phyloP scores from a whole-genome alignment of 2,797 vertebrate genomes.

The Sebastolobus altivelis region DNA sequence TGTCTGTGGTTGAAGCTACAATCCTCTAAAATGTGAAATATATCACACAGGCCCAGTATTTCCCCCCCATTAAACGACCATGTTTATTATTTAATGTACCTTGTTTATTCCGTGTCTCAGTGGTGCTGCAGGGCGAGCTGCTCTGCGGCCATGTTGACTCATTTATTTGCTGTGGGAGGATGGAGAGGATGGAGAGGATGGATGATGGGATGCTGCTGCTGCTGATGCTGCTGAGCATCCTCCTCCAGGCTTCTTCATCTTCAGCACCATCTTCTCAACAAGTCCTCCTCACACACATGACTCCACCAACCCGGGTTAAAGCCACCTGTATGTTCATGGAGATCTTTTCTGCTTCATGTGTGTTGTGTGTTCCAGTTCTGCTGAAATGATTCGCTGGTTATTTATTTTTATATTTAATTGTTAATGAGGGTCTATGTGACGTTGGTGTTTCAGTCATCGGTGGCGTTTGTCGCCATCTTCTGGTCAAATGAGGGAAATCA shows the following conservation, averaged over 20 bases:
- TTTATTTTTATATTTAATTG: conserved; percentile 8
- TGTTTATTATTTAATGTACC: conserved; percentile 13
- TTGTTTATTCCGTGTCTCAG: conserved; percentile 23
- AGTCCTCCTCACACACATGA: conserved; percentile 31
- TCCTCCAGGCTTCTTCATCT: conserved; percentile 43
- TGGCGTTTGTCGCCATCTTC: conserved; percentile 43
- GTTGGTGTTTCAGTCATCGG: background rate
- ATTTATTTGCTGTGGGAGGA: conserved; percentile 38
- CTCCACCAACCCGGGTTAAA: background rate
- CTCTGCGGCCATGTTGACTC: conserved; percentile 78
- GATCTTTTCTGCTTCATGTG: background rate
- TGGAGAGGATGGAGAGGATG: conserved; percentile 5
- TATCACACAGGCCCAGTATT: background rate
- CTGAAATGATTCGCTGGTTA: background rate
- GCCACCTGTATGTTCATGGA: background rate
- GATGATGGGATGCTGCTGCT: background rate
- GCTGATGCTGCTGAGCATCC: conserved; percentile 41
- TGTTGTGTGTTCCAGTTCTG: background rate
- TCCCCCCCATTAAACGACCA: background rate
- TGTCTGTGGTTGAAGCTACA: background rate
- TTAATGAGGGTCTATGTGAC: background rate
- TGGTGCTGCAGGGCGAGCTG: conserved; percentile 36
- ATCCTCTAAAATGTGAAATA: background rate
- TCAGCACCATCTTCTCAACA: conserved; percentile 61
- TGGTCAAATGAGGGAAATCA: background rate